Percentiles rank a stretch among this genome's conserved stretches.
phyloP scores from a whole-genome alignment of 2,113 vertebrate genomes.

The Setophaga kirtlandii region DNA sequence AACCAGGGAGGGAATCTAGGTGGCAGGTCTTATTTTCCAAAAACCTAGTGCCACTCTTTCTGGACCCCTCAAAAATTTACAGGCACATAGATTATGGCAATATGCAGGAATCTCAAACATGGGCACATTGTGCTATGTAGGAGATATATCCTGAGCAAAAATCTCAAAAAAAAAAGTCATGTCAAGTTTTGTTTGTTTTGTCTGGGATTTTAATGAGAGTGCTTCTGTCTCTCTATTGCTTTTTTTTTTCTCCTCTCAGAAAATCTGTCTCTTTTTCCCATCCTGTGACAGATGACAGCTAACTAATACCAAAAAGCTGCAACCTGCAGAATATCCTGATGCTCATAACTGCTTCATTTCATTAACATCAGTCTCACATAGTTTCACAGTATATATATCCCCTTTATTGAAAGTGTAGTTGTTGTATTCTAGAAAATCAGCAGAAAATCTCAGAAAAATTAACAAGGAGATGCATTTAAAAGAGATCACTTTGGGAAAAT shows the following conservation, averaged over 20 bases:
- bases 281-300: not conserved
- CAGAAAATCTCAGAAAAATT: not conserved
- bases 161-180: not conserved
- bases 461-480: not conserved
- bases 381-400: not conserved
- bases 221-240: not conserved
- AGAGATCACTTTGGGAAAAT: not conserved
- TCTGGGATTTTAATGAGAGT: not conserved
- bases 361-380: not conserved
- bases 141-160: not conserved
- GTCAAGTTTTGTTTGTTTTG: not conserved
- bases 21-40: not conserved
- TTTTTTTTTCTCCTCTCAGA: accelerated
- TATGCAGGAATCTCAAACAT: not conserved
- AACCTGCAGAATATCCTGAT: not conserved
- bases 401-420: not conserved
- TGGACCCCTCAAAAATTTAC: not conserved
- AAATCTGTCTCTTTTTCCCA: not conserved
- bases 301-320: not conserved
- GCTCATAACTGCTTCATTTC: not conserved
- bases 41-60: not conserved
- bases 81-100: not conserved
- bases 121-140: not conserved
- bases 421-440: not conserved
- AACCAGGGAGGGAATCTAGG: not conserved